phyloP scores from a whole-genome alignment of 2,888 invertebrate species.

The Tachina lurida region DNA sequence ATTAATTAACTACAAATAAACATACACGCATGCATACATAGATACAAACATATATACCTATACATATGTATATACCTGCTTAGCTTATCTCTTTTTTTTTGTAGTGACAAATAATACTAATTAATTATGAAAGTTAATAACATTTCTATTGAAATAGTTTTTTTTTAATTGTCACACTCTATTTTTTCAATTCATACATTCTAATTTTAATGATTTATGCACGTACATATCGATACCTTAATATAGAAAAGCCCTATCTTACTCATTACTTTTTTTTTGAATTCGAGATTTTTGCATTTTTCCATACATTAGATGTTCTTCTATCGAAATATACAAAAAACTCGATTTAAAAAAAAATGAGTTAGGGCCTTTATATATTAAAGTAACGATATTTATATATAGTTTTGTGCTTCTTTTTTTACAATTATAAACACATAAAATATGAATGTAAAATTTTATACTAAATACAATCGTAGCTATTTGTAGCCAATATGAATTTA shows the following conservation, averaged over 20 bases:
- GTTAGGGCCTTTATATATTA: too few relatives aligned
- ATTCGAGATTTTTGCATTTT: too few relatives aligned
- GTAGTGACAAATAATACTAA: background rate
- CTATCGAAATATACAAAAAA: too few relatives aligned
- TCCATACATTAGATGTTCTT: too few relatives aligned
- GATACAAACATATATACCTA: background rate
- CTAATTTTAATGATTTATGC: too few relatives aligned
- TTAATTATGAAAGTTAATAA: constrained; percentile 8
- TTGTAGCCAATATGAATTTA: background rate
- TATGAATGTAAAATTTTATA: background rate
- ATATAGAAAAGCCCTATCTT: too few relatives aligned
- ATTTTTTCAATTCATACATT: too few relatives aligned
- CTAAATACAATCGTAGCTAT: background rate
- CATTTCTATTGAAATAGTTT: constrained; percentile 10
- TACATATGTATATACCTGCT: background rate
- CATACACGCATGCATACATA: background rate
- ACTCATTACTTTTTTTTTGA: too few relatives aligned
- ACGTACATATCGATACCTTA: too few relatives aligned
- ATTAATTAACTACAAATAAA: background rate
- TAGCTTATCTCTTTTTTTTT: background rate
- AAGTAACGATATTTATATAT: background rate
- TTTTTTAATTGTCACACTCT: background rate
- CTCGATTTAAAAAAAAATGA: too few relatives aligned
- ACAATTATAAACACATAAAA: background rate
- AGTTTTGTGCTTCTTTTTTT: background rate